Evolutionary conservation across 2,797 vertebrate genomes (phyloP).

Genomic region (Benthosema pterotum): DNA sequence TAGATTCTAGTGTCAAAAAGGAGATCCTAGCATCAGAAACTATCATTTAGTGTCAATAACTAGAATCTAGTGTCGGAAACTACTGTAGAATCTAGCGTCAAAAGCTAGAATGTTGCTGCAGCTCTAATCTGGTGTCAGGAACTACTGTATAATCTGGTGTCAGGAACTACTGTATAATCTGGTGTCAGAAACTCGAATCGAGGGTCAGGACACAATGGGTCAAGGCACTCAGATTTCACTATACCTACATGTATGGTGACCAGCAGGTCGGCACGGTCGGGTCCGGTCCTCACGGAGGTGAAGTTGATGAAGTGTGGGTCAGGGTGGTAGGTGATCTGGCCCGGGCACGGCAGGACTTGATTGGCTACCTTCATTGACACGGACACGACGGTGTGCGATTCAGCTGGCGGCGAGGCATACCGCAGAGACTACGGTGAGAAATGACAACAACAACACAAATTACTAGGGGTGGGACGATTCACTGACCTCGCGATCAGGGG

Average conservation of each 20-base stretch:
- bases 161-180: too few species aligned
- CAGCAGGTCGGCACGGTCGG: background rate
- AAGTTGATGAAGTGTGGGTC: constrained; percentile 87
- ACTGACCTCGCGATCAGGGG: too few species aligned
- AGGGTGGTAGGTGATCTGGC: constrained; percentile 76
- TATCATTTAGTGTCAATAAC: too few species aligned
- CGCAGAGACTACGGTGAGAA: constrained; percentile 45
- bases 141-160: too few species aligned
- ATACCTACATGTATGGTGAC: constrained; percentile 69
- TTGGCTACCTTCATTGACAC: constrained; percentile 81
- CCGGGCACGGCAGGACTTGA: constrained; percentile 69
- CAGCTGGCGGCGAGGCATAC: constrained; percentile 37
- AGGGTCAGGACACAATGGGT: background rate
- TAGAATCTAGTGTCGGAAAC: too few species aligned
- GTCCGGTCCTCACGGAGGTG: constrained; percentile 18
- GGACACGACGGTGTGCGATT: fast-evolving
- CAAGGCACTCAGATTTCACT: too few species aligned
- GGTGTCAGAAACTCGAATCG: too few species aligned
- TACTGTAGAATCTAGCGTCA: too few species aligned
- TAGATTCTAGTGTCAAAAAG: too few species aligned
- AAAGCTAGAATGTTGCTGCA: too few species aligned
- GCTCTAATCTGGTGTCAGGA: too few species aligned
- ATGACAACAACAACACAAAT: background rate
- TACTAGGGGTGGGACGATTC: background rate
- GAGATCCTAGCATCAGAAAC: too few species aligned